Evolutionary conservation across 2,113 vertebrate species (phyloP).

Genomic region (Alosa alosa): DNA sequence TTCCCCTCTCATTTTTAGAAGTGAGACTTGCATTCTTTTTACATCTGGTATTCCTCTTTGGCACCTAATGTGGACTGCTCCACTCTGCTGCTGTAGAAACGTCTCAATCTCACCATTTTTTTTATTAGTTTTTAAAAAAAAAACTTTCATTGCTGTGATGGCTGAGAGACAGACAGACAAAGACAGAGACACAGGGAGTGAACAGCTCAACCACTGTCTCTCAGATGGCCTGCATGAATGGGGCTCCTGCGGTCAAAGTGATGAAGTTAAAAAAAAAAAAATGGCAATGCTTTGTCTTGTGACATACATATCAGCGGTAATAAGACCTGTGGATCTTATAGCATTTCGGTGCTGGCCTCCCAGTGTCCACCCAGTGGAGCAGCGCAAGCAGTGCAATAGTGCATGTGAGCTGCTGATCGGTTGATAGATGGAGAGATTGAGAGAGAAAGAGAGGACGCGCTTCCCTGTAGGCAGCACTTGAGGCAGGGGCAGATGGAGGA

Average conservation of each 20-base stretch:
- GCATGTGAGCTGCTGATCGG: not conserved
- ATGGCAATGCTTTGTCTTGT: not conserved
- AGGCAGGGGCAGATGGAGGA: not conserved
- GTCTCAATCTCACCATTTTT: slow-evolving; percentile 16
- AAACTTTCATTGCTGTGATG: slow-evolving; percentile 32
- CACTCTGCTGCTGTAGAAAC: slow-evolving; percentile 18
- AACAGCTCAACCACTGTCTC: not conserved
- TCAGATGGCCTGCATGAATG: not conserved
- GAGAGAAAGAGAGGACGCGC: not conserved
- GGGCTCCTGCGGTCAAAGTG: not conserved
- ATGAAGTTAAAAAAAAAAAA: not conserved
- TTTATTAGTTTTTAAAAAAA: slow-evolving; percentile 3
- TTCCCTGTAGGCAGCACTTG: not conserved
- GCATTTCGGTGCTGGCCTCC: not conserved
- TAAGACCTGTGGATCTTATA: not conserved
- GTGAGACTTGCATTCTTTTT: not conserved
- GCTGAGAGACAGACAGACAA: slow-evolving; percentile 21
- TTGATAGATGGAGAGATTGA: not conserved
- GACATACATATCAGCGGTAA: not conserved
- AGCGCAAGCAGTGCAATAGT: not conserved
- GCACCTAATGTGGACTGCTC: not conserved
- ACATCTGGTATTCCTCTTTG: slow-evolving; percentile 13
- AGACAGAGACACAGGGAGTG: not conserved
- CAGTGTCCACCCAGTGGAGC: not conserved
- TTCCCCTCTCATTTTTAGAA: not conserved